phyloP scores from a whole-genome alignment of 2,888 invertebrate genomes.

The Chelonus formosanus region DNA sequence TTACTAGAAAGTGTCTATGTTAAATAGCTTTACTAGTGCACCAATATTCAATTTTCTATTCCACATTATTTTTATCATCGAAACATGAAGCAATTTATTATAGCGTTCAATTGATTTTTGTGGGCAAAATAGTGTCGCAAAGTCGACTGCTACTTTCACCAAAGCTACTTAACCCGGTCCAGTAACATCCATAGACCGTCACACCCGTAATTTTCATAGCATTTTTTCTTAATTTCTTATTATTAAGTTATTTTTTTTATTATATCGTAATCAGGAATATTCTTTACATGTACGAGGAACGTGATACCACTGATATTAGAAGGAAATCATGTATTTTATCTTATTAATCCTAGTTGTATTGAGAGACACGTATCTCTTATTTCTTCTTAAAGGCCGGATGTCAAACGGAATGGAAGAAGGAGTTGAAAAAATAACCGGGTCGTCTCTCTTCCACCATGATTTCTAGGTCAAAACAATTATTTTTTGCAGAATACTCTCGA shows the following conservation, averaged over 20 bases:
- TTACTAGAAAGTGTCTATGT: no score
- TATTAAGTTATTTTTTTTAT: not conserved
- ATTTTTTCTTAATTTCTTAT: not conserved
- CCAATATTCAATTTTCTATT: no score
- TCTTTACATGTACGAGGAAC: no score
- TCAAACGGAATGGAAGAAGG: slow-evolving; percentile 24
- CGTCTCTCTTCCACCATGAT: slow-evolving; percentile 19
- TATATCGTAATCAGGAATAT: not conserved
- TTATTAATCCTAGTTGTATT: slow-evolving; percentile 16
- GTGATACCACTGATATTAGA: no score
- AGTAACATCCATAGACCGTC: slow-evolving; percentile 59
- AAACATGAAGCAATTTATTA: slow-evolving; percentile 22
- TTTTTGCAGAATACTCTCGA: slow-evolving; percentile 27
- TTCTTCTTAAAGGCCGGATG: slow-evolving; percentile 20
- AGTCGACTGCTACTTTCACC: slow-evolving; percentile 55
- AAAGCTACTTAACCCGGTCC: slow-evolving; percentile 63
- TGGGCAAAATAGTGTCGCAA: slow-evolving; percentile 25
- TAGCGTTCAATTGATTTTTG: not conserved
- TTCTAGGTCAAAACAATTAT: slow-evolving; percentile 14
- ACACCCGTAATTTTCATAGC: slow-evolving; percentile 51
- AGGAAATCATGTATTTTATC: slow-evolving; percentile 6
- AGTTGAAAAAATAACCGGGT: slow-evolving; percentile 33
- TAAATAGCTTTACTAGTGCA: no score
- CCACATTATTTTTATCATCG: not conserved
- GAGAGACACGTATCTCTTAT: not conserved